Evolutionary conservation across 1,140 invertebrate genomes (phyloP), one percentile per base, ranked within the genome.

Genomic region (Dryas iulia): DNA sequence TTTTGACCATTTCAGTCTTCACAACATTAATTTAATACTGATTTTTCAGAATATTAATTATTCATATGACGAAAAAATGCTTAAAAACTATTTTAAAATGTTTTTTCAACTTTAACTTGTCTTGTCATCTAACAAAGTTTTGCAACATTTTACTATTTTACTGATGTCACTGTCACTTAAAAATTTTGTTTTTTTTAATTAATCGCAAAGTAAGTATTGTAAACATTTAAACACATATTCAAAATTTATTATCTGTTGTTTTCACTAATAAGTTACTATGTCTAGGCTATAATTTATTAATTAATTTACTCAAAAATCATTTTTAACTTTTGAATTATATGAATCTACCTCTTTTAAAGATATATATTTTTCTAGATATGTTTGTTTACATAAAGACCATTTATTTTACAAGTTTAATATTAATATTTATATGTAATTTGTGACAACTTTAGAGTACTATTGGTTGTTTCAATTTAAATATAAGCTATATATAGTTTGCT

Each of bases 31-130:
- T 52, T 1, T 53, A 62, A 53, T 62, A 53, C 11, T 28, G 25
- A 62, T 53, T 21, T 53, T 62, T 14, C 25, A 28, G 35, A 47
- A 30, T 53, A 52, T 39, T 39, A 61, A 62, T 62, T 53, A 52
- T 39, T 39, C 47, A 62, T 62, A 61, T 30, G 12, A 14, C 14
- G n/a, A 62, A 52, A 61, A 30, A 62, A 28, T 52, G 25, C 21
- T 24, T 35, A 35, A 52, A 62, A 62, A 62, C 25, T 62, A 53
- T 52, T 52, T n/a, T 47, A 2, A 18, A 28, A 8, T 21, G 18
- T 21, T 8, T 21, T 35, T 14, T 47, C 21, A 47, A 18, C 10
- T 18, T 47, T 7, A 47, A 8, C 3, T 47, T 1, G 14, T 39
- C n/a, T n/a, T n/a, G n/a, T n/a, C n/a, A n/a, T n/a, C n/a, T n/a